Conservation (phyloP, 2,113 vertebrate species). For the Alethe diademata region DNA sequence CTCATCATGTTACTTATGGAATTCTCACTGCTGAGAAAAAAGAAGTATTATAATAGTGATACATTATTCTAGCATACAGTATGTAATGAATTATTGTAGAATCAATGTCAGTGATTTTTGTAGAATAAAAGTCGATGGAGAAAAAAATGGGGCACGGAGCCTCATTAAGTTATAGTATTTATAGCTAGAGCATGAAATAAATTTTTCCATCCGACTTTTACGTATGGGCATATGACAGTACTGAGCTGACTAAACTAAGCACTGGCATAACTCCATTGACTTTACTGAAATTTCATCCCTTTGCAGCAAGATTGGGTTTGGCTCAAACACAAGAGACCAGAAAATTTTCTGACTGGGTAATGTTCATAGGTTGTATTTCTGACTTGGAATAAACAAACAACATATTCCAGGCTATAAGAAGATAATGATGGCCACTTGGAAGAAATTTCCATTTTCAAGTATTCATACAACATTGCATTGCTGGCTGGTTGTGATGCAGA, state of each 20-base stretch:
- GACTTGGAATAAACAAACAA: conserved; percentile 6
- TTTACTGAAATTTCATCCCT: conserved; percentile 63
- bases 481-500: neutral
- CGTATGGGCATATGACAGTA: neutral
- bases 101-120: neutral
- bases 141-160: neutral
- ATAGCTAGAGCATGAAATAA: conserved; percentile 20
- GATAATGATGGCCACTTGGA: neutral
- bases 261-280: conserved; percentile 23
- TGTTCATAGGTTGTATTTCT: conserved; percentile 2
- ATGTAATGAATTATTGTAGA: neutral
- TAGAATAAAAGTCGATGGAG: neutral
- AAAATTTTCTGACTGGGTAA: conserved; percentile 33
- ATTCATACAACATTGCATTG: neutral
- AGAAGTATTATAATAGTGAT: neutral
- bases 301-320: conserved; percentile 15
- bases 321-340: conserved; percentile 10
- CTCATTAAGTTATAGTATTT: neutral
- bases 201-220: neutral
- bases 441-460: neutral
- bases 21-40: neutral
- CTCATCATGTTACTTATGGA: neutral
- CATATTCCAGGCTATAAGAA: neutral
- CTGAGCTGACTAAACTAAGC: conserved; percentile 23
- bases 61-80: neutral